Evolutionary conservation across 1,140 invertebrate species (phyloP), one percentile per base, ranked within the genome.

Genomic region (Musca vetustissima): DNA sequence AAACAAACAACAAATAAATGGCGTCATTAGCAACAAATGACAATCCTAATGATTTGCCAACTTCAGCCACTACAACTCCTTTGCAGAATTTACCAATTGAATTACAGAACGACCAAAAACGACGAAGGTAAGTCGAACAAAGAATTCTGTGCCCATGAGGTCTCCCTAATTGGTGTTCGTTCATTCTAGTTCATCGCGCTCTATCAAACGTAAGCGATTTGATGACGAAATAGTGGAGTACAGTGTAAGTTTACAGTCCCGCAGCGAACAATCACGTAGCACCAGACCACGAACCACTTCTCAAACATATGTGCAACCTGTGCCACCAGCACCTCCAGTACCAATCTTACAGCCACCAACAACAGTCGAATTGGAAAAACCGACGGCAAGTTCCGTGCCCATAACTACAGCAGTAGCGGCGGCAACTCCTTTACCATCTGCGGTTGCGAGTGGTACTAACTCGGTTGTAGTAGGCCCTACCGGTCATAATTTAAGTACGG

Each of bases 201-300:
- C 95, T 13, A 98, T 98, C 76, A 98, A 98, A 83, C 86, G 96
- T 8, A 92, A 93, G 75, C 95, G 96, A 73, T 98, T 98, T 85
- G 96, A 98, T 82, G 96, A 98, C 87, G 96, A 98, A 85, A 83
- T 98, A 48, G 96, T 98, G 0, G 92, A 95, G 83, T 93, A 92
- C 73, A 93, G 92, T 78, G 83, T 92, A 47, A 89, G 89, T 74
- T 87, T 90, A 7, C 88, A 86, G 52, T 83, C 87, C 49, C 88
- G 88, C 24, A 81, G 87, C 14, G 83, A 83, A 55, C 78, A 84
- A 15, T 85, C 84, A 65, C 75, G 85, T 70, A 81, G 84, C 61
- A 84, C 83, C 55, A 74, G 83, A 64, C 74, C 76, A n/a, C 77
- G 82, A 22, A 88, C 85, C 2, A 86, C 85, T 52, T 87, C 87